These are phyloP conservation scores for Aphodius granarius DNA, from an alignment of 2,888 invertebrate genomes.

Conservation along the genomic window DNA sequence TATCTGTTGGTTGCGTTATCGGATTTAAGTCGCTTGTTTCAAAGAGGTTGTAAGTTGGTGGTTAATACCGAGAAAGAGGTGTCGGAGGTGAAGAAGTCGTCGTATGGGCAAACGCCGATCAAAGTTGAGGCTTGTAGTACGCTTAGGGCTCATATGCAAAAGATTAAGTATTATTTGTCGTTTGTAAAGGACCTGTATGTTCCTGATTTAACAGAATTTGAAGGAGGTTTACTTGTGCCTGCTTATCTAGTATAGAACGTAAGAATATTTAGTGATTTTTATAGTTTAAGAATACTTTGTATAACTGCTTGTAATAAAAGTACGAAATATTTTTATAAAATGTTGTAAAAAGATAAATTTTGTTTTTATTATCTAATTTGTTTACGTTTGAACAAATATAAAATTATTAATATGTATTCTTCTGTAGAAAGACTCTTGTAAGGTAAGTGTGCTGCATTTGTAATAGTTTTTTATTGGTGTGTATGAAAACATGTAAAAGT, in stretches of 20 bases:
- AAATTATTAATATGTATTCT: too few species aligned
- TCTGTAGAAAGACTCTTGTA: too few species aligned
- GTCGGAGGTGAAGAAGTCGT: background rate
- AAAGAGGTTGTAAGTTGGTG: background rate
- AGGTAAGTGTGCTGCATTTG: too few species aligned
- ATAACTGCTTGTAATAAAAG: background rate
- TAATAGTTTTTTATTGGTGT: too few species aligned
- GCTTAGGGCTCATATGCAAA: background rate
- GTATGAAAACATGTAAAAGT: too few species aligned
- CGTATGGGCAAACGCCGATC: background rate
- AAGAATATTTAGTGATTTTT: background rate
- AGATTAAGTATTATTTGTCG: background rate
- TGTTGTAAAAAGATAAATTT: too few species aligned
- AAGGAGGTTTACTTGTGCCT: background rate
- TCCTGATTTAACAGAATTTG: background rate
- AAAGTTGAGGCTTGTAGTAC: background rate
- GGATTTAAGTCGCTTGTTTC: background rate
- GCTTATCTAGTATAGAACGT: background rate
- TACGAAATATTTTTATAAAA: background rate
- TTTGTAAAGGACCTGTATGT: background rate
- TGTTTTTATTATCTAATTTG: too few species aligned
- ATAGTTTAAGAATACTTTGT: background rate
- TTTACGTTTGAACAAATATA: too few species aligned
- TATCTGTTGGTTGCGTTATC: background rate
- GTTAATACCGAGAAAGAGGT: background rate